phyloP scores from a whole-genome alignment of 2,113 vertebrate genomes.

The Polypterus senegalus region DNA sequence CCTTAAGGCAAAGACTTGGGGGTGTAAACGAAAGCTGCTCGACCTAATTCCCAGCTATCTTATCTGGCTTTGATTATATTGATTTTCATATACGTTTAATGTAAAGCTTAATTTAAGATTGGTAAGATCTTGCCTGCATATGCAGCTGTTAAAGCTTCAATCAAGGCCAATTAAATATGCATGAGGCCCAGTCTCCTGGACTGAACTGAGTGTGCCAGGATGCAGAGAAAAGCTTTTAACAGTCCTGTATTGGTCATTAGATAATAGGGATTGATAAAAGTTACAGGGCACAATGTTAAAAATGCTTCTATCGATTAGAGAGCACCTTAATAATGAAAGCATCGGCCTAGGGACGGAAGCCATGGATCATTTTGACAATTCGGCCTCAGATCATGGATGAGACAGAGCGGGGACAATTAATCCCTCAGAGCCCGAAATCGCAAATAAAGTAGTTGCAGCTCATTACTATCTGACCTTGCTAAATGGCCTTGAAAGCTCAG shows the following conservation, averaged over 20 bases:
- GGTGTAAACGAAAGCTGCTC: background rate
- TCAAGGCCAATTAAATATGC: constrained; percentile 81
- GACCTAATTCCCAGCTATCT: constrained; percentile 14
- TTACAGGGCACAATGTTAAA: constrained; percentile 62
- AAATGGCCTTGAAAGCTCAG: constrained; percentile 59
- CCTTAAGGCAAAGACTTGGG: too few species aligned
- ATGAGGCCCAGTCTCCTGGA: constrained; percentile 51
- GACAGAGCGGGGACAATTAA: constrained; percentile 71
- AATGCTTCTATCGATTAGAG: constrained; percentile 65
- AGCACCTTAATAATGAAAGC: constrained; percentile 65
- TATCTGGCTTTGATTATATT: constrained; percentile 36
- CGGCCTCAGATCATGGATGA: constrained; percentile 53
- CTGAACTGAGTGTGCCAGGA: constrained; percentile 45
- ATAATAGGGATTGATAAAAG: constrained; percentile 75
- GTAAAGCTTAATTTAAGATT: constrained; percentile 45
- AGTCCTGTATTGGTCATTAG: constrained; percentile 60
- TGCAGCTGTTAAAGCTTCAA: constrained; percentile 67
- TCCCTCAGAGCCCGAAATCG: constrained; percentile 63
- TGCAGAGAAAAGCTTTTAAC: constrained; percentile 48
- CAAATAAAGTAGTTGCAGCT: constrained; percentile 69
- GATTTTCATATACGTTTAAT: constrained; percentile 56
- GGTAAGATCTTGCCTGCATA: constrained; percentile 40
- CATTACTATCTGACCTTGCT: constrained; percentile 69
- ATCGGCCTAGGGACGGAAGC: constrained; percentile 53
- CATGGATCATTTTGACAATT: constrained; percentile 72